A percentile compares a stretch with the other conserved stretches of the same genome.
Evolutionary conservation across 2,797 vertebrate genomes (phyloP).

Genomic region (Prionace glauca): DNA sequence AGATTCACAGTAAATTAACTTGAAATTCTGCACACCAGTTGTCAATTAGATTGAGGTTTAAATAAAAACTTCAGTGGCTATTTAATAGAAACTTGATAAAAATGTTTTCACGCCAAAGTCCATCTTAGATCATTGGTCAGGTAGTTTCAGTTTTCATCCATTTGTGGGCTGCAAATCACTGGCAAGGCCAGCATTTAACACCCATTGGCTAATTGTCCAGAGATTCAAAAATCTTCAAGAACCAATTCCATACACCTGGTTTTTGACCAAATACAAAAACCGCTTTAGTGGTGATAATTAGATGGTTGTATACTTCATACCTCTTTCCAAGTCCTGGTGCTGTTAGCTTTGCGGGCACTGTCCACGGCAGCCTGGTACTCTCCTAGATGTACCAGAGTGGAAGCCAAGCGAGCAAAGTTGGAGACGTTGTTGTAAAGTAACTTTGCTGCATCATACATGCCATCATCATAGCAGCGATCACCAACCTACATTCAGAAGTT

Average conservation of each 20-base stretch:
- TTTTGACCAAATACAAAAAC: background rate
- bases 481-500: constrained; percentile 63
- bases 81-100: background rate
- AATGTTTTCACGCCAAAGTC: background rate
- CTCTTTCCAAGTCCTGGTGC: constrained; percentile 88
- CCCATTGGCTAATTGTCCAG: too few relatives aligned
- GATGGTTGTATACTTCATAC: constrained; percentile 48
- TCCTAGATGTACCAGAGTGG: constrained; percentile 82
- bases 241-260: background rate
- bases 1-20: background rate
- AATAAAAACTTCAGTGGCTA: background rate
- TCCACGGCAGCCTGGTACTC: constrained; percentile 90
- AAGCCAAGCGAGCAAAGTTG: constrained; percentile 82
- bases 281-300: background rate
- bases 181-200: too few relatives aligned
- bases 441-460: constrained; percentile 85
- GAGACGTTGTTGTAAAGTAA: constrained; percentile 83
- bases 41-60: background rate
- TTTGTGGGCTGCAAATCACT: too few relatives aligned
- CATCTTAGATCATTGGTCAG: background rate
- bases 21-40: background rate
- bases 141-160: background rate
- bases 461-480: constrained; percentile 83
- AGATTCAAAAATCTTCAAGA: background rate
- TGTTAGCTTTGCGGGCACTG: constrained; percentile 84